Base-by-base conservation (phyloP, 2,797 vertebrate species). In the Alcedo quadribrachys region DNA sequence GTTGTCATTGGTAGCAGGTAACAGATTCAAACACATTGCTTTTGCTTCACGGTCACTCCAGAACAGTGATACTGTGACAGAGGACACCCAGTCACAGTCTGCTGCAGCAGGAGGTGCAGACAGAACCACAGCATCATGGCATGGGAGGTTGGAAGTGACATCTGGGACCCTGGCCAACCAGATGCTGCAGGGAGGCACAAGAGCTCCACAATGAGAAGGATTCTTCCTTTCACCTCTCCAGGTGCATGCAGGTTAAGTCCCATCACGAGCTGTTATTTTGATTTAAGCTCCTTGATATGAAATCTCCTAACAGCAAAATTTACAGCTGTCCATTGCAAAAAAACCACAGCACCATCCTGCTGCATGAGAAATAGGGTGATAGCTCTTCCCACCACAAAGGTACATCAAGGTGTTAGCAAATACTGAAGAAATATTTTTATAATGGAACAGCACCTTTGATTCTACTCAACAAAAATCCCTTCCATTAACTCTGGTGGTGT, bases 1-100 rank as follows among this genome's bases (percentile, higher is more conserved):
- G 0, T 40, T 21, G 10, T 17, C 2, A 1, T 4, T 9, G 20
- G 20, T 20, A 66, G 51, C 45, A n/a, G 12, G 3, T 55, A 81
- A 43, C 11, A 20, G 30, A 84, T n/a, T 43, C n/a, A 32, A 69
- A 54, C 7, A 21, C 15, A 0, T 16, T 11, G 50, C 63, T 6
- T 71, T 15, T 35, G 67, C 12, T 14, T 71, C n/a, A 20, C 4
- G 10, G 13, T n/a, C 35, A 24, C 12, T 50, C 40, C 46, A 43
- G 19, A 40, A 20, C 55, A 30, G 24, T 5, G 28, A 48, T 0
- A 30, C 51, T 54, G 30, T 54, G 53, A 54, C 9, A 9, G 30
- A 54, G 53, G 30, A n/a, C 53, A n/a, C 30, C 53, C n/a, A 54
- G n/a, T n/a, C n/a, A 18, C 53, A 53, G 51, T 30, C 51, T 53